phyloP scores from a whole-genome alignment of 2,888 invertebrate genomes.

The Lepas anatifera region DNA sequence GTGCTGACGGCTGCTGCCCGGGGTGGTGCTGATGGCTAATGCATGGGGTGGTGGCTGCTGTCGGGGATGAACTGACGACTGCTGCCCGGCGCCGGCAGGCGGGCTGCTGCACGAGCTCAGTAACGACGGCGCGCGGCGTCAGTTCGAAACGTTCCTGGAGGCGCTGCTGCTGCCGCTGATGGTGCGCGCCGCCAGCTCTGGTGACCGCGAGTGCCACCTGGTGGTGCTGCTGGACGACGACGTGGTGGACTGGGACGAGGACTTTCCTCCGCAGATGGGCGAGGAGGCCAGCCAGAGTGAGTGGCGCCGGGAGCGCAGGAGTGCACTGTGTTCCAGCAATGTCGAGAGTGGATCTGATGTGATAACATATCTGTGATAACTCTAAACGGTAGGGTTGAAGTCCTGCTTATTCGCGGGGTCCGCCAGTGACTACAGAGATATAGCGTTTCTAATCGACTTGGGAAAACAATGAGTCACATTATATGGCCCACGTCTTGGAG shows the following conservation, averaged over 20 bases:
- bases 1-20: not conserved
- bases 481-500: no score
- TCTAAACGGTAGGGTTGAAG: no score
- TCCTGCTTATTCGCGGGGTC: no score
- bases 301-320: constrained; percentile 24
- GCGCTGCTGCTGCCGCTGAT: constrained; percentile 88
- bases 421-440: no score
- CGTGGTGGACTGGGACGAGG: constrained; percentile 93
- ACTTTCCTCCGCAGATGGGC: constrained; percentile 99
- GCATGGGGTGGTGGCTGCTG: no score
- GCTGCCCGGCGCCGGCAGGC: constrained; percentile 38
- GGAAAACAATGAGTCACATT: no score
- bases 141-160: constrained; percentile 93
- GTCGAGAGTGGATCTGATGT: no score
- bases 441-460: no score
- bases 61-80: no score
- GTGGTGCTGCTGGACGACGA: constrained; percentile 94
- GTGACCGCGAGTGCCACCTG: constrained; percentile 95
- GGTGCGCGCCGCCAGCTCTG: constrained; percentile 85
- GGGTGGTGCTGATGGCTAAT: not conserved
- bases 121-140: constrained; percentile 96
- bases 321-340: no score
- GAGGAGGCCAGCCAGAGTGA: constrained; percentile 94
- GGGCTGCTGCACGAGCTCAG: constrained; percentile 94
- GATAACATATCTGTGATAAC: no score